Base-by-base conservation (phyloP, 2,888 invertebrate species). In the Andrena praecox region DNA sequence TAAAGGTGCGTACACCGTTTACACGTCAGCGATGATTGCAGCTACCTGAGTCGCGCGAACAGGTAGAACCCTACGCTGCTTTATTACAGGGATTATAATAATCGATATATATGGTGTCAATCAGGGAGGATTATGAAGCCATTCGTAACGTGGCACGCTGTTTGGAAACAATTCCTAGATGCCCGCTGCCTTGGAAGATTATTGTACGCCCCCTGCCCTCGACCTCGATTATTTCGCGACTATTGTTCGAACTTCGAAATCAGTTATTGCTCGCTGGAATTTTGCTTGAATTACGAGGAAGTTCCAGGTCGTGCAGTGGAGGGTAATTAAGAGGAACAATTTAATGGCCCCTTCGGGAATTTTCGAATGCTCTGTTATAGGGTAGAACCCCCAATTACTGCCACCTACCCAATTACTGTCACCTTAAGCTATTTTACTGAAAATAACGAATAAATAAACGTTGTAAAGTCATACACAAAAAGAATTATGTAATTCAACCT, bases 51-150 rank as follows among this genome's bases (percentile, higher is more conserved):
- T 20, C n/a, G 20, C 52, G 20, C 8, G 52, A 27, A 2, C 62
- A 63, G 59, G 48, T 66, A 66, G 27, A 52, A 59, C 0, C n/a
- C 52, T 6, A n/a, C 8, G 52, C 8, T 5, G 35, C 4, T 8
- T 35, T 5, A 70, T 70, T 60, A 31, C 20, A 8, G 29, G 69
- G 69, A 69, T 76, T 24, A 70, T 48, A 35, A 64, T 64, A 27
- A 63, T 31, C 62, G 33, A 50, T 63, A 20, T 52, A 56, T 42
- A 33, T 7, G 29, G 10, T 31, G 12, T 33, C 7, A 0, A n/a
- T 52, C 24, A 6, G 6, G n/a, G 48, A 16, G 31, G 60, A 54
- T 70, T 59, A 12, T 20, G 6, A 4, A 12, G 33, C 29, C 20
- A 52, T 56, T 56, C 6, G 4, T n/a, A 5, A 24, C 12, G 3